phyloP scores from a whole-genome alignment of 2,888 invertebrate species.

The Scaptomyza caliginosa region DNA sequence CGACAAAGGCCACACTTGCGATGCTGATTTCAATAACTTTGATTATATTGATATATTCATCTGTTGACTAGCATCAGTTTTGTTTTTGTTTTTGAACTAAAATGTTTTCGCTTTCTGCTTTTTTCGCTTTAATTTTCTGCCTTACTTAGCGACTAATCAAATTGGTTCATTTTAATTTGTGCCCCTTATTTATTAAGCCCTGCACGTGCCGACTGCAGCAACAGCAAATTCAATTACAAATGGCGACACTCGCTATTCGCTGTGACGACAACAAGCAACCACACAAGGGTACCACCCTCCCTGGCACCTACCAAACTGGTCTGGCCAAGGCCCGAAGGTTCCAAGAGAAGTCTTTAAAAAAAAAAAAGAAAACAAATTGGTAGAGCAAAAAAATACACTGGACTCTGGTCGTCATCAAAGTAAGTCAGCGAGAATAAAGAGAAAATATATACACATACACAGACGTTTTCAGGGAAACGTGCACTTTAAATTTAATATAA shows the following conservation, averaged over 20 bases:
- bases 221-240: slow-evolving; percentile 51
- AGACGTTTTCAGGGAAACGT: slow-evolving; percentile 10
- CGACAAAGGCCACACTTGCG: not conserved
- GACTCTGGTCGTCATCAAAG: slow-evolving; percentile 9
- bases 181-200: slow-evolving; percentile 28
- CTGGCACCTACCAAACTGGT: not conserved
- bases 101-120: too few species aligned
- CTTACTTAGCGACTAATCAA: slow-evolving; percentile 39
- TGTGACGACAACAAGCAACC: not conserved
- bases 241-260: slow-evolving; percentile 20
- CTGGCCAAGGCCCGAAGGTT: too few species aligned
- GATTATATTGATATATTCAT: too few species aligned
- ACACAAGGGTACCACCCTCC: not conserved
- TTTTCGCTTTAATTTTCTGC: not conserved
- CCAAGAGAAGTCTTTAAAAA: not conserved
- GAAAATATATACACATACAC: not conserved
- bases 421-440: slow-evolving; percentile 6
- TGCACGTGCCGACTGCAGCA: slow-evolving; percentile 34
- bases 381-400: too few species aligned
- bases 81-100: not conserved
- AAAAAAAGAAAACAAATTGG: not conserved
- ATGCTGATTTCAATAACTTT: too few species aligned
- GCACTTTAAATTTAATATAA: slow-evolving; percentile 59
- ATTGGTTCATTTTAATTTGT: slow-evolving; percentile 62
- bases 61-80: not conserved